These are phyloP conservation scores for Dasyprocta punctata DNA, from an alignment of 2,113 vertebrate species.

Conservation along the genomic window DNA sequence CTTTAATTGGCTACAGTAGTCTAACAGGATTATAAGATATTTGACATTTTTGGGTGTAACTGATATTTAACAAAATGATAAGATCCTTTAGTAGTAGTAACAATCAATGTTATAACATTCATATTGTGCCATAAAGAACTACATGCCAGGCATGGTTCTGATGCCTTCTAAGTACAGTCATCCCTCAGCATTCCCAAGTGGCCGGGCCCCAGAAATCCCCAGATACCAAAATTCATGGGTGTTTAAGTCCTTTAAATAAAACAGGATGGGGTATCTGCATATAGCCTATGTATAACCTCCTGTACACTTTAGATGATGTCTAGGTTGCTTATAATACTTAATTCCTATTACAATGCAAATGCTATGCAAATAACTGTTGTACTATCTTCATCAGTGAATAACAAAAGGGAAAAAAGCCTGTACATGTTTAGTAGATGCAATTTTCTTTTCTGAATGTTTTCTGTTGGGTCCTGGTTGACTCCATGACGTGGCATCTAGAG, in stretches of 20 bases:
- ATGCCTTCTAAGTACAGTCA: neutral
- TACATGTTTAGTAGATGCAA: neutral
- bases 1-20: neutral
- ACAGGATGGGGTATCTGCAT: neutral
- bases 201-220: neutral
- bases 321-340: neutral
- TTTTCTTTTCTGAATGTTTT: neutral
- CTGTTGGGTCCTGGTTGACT: neutral
- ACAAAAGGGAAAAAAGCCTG: neutral
- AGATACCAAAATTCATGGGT: neutral
- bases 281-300: neutral
- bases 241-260: neutral
- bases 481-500: neutral
- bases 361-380: neutral
- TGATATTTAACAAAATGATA: neutral
- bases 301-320: neutral
- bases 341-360: neutral
- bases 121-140: neutral
- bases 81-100: neutral
- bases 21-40: neutral
- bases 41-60: neutral
- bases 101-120: neutral
- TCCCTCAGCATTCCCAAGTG: neutral
- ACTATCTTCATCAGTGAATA: neutral
- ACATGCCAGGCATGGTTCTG: neutral